phyloP scores from a whole-genome alignment of 2,113 vertebrate species.

The Scomber scombrus region DNA sequence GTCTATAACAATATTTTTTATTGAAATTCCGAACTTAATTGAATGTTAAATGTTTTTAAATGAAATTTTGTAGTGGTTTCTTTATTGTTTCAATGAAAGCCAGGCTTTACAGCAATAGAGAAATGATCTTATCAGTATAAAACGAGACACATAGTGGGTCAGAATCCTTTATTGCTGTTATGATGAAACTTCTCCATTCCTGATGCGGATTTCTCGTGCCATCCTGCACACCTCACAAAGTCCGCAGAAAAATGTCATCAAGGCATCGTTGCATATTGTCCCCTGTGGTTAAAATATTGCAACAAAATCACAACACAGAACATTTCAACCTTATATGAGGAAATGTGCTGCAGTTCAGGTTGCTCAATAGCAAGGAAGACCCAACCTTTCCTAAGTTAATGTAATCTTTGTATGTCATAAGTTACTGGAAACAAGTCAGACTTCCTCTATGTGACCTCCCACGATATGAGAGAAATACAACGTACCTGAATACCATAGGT shows the following conservation, averaged over 20 bases:
- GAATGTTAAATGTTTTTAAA: no score
- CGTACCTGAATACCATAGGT: conserved; percentile 88
- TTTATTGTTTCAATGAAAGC: neutral
- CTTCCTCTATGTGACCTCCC: neutral
- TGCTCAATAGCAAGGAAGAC: conserved; percentile 26
- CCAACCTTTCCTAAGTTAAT: conserved; percentile 21
- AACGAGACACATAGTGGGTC: neutral
- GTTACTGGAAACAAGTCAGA: neutral
- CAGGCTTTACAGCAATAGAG: neutral
- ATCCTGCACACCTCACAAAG: conserved; percentile 85
- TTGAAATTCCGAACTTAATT: no score
- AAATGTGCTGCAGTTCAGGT: conserved; percentile 16
- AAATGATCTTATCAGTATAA: neutral
- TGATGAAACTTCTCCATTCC: conserved; percentile 79
- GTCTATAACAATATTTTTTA: no score
- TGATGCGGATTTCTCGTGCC: conserved; percentile 87
- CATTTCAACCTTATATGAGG: neutral
- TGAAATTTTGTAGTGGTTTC: no score
- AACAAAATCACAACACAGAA: conserved; percentile 16
- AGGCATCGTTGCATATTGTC: conserved; percentile 84
- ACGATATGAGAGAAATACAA: neutral
- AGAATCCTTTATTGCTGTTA: conserved; percentile 11
- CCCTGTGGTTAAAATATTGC: conserved; percentile 77
- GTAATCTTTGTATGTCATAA: conserved; percentile 45
- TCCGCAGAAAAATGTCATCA: conserved; percentile 85